Evolutionary conservation across 1,140 invertebrate species (phyloP).

Genomic region (Magallana gigas): DNA sequence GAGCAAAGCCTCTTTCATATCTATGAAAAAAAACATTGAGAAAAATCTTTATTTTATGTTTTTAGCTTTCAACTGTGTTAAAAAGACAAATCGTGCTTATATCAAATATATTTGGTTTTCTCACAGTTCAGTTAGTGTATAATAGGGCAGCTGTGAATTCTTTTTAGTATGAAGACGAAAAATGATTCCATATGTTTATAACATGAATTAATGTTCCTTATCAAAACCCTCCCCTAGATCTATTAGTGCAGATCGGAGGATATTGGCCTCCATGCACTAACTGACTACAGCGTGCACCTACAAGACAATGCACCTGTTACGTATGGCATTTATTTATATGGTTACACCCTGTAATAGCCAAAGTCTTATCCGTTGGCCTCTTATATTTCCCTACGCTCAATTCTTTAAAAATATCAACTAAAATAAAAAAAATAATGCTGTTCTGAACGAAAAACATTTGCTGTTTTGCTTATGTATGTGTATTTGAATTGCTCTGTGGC

Average conservation of each 20-base stretch:
- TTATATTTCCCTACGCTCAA: neutral
- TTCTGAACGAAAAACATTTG: neutral
- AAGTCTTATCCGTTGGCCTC: too few relatives aligned
- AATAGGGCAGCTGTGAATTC: neutral
- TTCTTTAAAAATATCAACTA: neutral
- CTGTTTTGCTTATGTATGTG: neutral
- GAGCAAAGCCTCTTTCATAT: slow-evolving; percentile 77
- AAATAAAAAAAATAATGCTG: neutral
- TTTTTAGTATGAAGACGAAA: neutral
- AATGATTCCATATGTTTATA: neutral
- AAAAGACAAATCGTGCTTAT: too few relatives aligned
- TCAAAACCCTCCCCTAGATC: neutral
- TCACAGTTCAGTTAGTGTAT: neutral
- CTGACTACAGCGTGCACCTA: neutral
- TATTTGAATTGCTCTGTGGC: slow-evolving; percentile 11
- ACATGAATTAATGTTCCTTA: slow-evolving; percentile 22
- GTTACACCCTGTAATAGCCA: neutral
- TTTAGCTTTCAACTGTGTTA: too few relatives aligned
- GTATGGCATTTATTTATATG: neutral
- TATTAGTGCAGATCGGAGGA: neutral
- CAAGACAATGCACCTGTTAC: neutral
- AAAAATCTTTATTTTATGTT: too few relatives aligned
- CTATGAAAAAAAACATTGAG: slow-evolving; percentile 54
- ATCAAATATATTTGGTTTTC: neutral
- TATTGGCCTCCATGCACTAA: neutral